Conservation (phyloP, 2,888 invertebrate genomes). For the Lydus trimaculatus region DNA sequence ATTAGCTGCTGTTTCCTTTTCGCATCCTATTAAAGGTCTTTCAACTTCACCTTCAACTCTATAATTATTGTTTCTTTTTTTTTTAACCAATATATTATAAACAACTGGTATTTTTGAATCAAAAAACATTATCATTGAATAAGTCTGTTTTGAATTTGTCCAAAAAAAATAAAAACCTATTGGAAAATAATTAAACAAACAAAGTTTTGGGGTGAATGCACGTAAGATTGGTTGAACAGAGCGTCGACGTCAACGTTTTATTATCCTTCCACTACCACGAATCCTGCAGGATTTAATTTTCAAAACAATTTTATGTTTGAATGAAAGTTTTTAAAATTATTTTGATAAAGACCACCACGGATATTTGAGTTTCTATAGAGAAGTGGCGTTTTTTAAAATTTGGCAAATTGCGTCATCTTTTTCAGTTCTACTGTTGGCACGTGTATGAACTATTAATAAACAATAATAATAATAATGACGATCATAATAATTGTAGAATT, state of each 20-base stretch:
- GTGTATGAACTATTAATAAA: neutral
- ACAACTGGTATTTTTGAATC: neutral
- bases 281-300: neutral
- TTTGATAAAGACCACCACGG: neutral
- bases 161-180: neutral
- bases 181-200: neutral
- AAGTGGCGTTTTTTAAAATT: neutral
- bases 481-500: neutral
- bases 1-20: neutral
- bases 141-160: neutral
- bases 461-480: neutral
- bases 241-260: neutral
- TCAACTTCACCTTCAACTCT: neutral
- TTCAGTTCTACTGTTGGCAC: neutral
- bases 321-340: neutral
- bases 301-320: neutral
- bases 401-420: neutral
- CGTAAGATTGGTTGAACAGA: constrained; percentile 1
- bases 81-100: neutral
- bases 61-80: neutral
- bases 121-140: neutral
- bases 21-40: neutral
- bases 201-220: neutral
- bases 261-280: neutral
- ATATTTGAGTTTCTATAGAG: neutral